Base-by-base conservation (phyloP, 2,888 invertebrate species). In the Drosophila lutescens region DNA sequence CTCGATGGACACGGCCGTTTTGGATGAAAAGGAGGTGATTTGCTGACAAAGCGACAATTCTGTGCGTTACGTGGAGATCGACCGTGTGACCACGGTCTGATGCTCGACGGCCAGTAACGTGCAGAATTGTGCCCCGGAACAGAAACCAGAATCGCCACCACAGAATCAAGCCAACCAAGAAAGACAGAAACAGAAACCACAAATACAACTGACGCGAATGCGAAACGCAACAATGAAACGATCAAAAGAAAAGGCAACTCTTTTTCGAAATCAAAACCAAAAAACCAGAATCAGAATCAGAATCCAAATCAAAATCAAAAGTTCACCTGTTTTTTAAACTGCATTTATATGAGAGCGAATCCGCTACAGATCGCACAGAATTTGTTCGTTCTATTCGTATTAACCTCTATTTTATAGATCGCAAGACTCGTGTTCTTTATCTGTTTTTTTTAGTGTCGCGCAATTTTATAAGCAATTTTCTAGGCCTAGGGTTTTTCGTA, bases 31-130 rank as follows among this genome's bases (percentile, higher is more conserved):
- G 92, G 97, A 96, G 92, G 96, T 97, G 93, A 96, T 97, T 94
- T 97, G 97, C 97, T 97, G 97, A 97, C 97, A 96, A 94, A 96
- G 95, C 95, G 97, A 97, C 95, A 96, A 96, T 96, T 97, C 97
- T 95, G 97, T 97, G 93, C 96, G 97, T 91, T 97, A 97, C 93
- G 96, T 97, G 91, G 97, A 97, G 93, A 95, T 97, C 87, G 97
- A 97, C 92, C 95, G 97, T 77, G 97, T 97, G 91, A 97, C 97
- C 90, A 97, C 97, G 80, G 97, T 97, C 94, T 97, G 96, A 97
- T 91, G 89, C 87, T 69, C 65, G 69, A 76, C 79, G 70, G 54
- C 51, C 59, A 47, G 23, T 88, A 88, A 85, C 89, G 89, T 78
- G 75, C 92, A 91, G 92, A 92, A 92, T 92, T 92, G 91, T 91